phyloP scores from a whole-genome alignment of 1,140 invertebrate species.

The Neodiprion pinetum region DNA sequence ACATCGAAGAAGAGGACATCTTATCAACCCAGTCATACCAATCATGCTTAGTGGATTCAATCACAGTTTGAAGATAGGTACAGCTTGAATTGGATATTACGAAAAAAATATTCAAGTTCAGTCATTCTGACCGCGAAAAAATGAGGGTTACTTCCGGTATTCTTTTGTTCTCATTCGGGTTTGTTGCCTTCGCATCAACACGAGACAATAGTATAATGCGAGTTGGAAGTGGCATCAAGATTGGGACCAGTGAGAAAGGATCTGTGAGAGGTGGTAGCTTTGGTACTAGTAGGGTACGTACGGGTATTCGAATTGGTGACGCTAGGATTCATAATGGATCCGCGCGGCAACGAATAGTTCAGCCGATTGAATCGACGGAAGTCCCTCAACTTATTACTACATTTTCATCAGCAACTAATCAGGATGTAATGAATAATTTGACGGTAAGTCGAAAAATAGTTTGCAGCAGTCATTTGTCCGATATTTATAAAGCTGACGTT shows the following conservation, averaged over 20 bases:
- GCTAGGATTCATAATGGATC: constrained; percentile 46
- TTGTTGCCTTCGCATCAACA: neutral
- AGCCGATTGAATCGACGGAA: constrained; percentile 43
- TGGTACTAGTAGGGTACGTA: constrained; percentile 40
- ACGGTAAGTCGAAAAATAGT: neutral
- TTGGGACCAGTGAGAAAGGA: constrained; percentile 47
- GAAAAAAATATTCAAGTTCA: neutral
- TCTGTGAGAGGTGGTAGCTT: constrained; percentile 24
- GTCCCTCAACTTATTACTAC: neutral
- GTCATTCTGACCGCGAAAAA: neutral
- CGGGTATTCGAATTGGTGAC: constrained; percentile 51
- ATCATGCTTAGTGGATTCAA: too few relatives aligned
- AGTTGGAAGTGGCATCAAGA: constrained; percentile 51
- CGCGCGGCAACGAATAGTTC: constrained; percentile 44
- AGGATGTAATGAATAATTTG: neutral
- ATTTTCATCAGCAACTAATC: neutral
- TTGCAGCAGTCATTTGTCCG: too few relatives aligned
- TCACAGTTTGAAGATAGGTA: too few relatives aligned
- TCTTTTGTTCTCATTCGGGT: neutral
- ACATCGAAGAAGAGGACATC: too few relatives aligned
- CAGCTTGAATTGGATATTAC: too few relatives aligned
- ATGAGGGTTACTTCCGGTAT: neutral
- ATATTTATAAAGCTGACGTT: too few relatives aligned
- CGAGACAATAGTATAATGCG: constrained; percentile 43
- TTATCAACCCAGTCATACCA: too few relatives aligned